A percentile compares a stretch with the other conserved stretches of the same genome.
These are phyloP conservation scores for Chrysomallon squamiferum DNA, from an alignment of 1,140 invertebrate genomes.

Conservation along the genomic window DNA sequence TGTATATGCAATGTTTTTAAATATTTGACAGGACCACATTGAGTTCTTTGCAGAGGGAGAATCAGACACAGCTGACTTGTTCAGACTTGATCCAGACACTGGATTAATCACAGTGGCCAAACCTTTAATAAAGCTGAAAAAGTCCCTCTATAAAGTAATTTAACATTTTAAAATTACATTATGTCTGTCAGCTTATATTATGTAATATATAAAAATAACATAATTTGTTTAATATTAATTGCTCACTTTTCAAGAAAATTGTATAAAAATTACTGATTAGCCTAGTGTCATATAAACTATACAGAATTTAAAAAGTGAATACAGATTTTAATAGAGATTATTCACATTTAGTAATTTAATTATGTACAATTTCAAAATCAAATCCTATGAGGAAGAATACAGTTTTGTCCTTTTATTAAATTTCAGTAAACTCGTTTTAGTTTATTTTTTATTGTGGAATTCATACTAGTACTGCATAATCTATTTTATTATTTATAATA, in stretches of 20 bases:
- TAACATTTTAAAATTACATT: too few relatives aligned
- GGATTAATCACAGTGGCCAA: slow-evolving; percentile 15
- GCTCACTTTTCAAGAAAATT: not conserved
- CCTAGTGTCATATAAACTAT: not conserved
- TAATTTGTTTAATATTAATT: not conserved
- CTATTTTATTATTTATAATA: too few relatives aligned
- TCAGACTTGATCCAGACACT: slow-evolving; percentile 18
- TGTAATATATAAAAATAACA: not conserved
- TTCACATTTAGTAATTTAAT: too few relatives aligned
- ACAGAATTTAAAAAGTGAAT: not conserved
- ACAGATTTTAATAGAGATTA: not conserved
- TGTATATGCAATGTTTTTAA: too few relatives aligned
- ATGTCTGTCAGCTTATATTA: too few relatives aligned
- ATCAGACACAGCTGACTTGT: slow-evolving; percentile 16
- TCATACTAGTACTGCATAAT: too few relatives aligned
- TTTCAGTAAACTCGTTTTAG: too few relatives aligned
- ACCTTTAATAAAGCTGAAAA: not conserved
- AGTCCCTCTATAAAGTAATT: slow-evolving; percentile 23
- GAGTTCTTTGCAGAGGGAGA: slow-evolving; percentile 26
- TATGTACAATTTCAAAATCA: too few relatives aligned
- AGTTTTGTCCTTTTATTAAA: too few relatives aligned
- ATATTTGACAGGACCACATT: slow-evolving; percentile 25
- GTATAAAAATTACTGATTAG: not conserved
- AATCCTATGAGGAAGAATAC: too few relatives aligned
- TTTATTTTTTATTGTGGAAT: too few relatives aligned